A percentile compares a stretch with the other conserved stretches of the same genome.
Conservation (phyloP, 2,888 invertebrate species). For the Volucella zonaria region DNA sequence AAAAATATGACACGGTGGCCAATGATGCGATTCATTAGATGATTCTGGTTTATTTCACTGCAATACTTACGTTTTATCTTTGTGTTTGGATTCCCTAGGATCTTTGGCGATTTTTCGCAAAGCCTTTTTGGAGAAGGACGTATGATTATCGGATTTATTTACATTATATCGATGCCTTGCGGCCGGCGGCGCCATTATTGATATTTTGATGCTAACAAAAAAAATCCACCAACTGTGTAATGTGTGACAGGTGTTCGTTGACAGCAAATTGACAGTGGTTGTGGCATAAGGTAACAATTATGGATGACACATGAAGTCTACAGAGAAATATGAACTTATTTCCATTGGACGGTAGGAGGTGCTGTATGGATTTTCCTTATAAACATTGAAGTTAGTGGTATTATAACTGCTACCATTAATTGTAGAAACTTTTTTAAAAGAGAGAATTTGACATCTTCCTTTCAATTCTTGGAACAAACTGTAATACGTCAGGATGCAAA, state of each 20-base stretch:
- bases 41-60: neutral
- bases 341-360: too few species aligned
- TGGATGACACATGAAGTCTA: too few species aligned
- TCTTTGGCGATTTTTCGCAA: constrained; percentile 77
- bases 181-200: constrained; percentile 81
- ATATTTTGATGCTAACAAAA: constrained; percentile 49
- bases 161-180: constrained; percentile 81
- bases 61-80: constrained; percentile 74
- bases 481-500: too few species aligned
- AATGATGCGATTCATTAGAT: neutral
- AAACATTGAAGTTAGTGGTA: too few species aligned
- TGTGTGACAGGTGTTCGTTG: constrained; percentile 41
- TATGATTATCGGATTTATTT: constrained; percentile 80
- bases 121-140: constrained; percentile 78
- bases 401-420: too few species aligned
- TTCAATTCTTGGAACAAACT: too few species aligned
- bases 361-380: too few species aligned
- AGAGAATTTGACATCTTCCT: too few species aligned
- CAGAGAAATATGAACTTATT: too few species aligned
- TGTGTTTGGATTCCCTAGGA: constrained; percentile 77
- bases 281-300: neutral
- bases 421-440: too few species aligned
- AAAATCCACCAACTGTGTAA: constrained; percentile 43
- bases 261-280: constrained; percentile 12
- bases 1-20: neutral